Evolutionary conservation across 2,113 vertebrate genomes (phyloP).

Genomic region (Lagopus muta): DNA sequence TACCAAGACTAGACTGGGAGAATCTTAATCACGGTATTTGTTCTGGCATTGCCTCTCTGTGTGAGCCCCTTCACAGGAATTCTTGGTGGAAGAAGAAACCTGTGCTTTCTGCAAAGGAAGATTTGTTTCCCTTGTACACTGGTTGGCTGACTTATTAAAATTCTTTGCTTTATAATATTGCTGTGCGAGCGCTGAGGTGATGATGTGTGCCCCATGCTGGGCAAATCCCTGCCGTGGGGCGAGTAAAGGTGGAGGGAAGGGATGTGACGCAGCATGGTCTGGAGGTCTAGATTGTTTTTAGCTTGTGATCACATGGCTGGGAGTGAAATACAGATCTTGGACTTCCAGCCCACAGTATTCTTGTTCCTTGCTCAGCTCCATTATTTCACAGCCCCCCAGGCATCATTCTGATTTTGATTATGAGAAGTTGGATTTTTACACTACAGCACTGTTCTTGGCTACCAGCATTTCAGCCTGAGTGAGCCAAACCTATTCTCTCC

Average conservation of each 20-base stretch:
- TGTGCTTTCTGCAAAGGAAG: neutral
- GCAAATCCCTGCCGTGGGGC: neutral
- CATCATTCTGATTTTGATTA: neutral
- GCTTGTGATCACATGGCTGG: neutral
- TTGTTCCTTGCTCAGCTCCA: neutral
- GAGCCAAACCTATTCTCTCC: neutral
- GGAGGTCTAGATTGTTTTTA: neutral
- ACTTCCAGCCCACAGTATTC: neutral
- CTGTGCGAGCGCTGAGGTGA: neutral
- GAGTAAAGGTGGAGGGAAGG: neutral
- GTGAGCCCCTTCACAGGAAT: slow-evolving; percentile 22
- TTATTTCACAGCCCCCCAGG: neutral
- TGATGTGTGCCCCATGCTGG: neutral
- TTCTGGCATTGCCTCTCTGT: slow-evolving; percentile 7
- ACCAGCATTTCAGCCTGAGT: neutral
- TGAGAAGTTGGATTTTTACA: neutral
- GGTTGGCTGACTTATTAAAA: neutral
- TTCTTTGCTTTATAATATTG: neutral
- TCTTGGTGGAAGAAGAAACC: neutral
- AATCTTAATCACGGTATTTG: slow-evolving; percentile 39
- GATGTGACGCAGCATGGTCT: neutral
- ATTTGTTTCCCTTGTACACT: neutral
- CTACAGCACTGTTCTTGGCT: neutral
- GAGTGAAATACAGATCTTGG: neutral
- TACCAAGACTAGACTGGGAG: neutral